Evolutionary conservation across 2,797 vertebrate genomes (phyloP), one percentile per base, ranked within the genome.

Genomic region (Aplochiton taeniatus): DNA sequence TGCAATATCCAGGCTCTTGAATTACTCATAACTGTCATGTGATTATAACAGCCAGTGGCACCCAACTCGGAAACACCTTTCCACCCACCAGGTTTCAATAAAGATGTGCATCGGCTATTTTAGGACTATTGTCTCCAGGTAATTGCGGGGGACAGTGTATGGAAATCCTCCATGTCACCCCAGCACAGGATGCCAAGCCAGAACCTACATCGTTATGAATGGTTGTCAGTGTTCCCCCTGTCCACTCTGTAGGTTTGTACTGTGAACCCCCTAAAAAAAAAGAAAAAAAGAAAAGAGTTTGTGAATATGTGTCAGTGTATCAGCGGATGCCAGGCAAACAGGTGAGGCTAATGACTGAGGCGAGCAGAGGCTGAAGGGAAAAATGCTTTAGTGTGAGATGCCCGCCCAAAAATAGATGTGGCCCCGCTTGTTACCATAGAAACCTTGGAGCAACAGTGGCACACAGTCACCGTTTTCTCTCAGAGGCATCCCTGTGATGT

Each of bases 341-440:
- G 83, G 83, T 85, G 69, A 76, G 77, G 74, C 78, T 85, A 80
- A 88, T 90, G 80, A 79, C 59, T 53, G 72, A 79, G 75, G 72
- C 77, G 68, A 79, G 83, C 55, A 67, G 65, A 74, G 81, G 85
- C 81, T 80, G 72, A 80, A 68, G 66, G 62, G 75, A 81, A 51
- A n/a, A 61, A 81, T 65, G 75, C 70, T 62, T 46, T 58, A 78
- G 78, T 80, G 75, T 42, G 63, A 85, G 78, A 77, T 72, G 58
- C 76, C 79, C n/a, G 69, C 81, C 83, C 72, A 72, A 89, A n/a
- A 92, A 91, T 90, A 90, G 87, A 88, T 62, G 68, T 70, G 77
- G 75, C 85, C n/a, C 83, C 66, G 61, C 83, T 86, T 86, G 90
- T 92, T 90, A 82, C 89, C 86, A 87, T 91, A 82, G 89, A 69